phyloP scores from a whole-genome alignment of 2,113 vertebrate genomes.

The Danionella cerebrum region DNA sequence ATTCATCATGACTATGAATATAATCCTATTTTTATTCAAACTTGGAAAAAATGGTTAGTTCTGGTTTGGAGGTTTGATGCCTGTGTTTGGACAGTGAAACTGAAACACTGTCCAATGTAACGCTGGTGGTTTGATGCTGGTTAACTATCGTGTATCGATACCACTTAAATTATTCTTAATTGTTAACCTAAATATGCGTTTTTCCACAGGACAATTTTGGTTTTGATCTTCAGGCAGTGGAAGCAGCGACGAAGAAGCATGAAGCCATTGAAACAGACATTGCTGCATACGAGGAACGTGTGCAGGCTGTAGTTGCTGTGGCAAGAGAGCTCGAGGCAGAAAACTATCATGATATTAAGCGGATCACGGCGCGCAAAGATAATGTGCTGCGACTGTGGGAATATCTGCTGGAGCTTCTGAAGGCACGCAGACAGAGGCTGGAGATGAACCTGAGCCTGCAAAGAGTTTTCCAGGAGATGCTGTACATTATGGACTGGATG shows the following conservation, averaged over 20 bases:
- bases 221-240: conserved; percentile 93
- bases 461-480: conserved; percentile 96
- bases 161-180: not conserved
- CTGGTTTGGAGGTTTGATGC: too few species aligned
- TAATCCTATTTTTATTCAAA: too few species aligned
- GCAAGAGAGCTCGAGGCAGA: conserved; percentile 85
- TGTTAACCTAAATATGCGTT: too few species aligned
- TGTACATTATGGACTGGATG: conserved; percentile 99
- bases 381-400: conserved; percentile 94
- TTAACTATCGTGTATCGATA: not conserved
- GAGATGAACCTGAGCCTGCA: conserved; percentile 93
- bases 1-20: too few species aligned
- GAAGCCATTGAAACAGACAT: conserved; percentile 97
- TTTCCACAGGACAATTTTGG: conserved; percentile 90
- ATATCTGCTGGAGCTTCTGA: conserved; percentile 88
- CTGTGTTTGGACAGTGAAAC: too few species aligned
- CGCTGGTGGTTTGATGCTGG: too few species aligned
- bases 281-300: conserved; percentile 86
- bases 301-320: conserved; percentile 86
- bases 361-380: conserved; percentile 81
- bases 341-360: conserved; percentile 90
- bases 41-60: too few species aligned
- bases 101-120: too few species aligned
- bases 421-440: conserved; percentile 78
- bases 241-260: conserved; percentile 92